Percentiles rank a stretch among this genome's conserved stretches.
phyloP scores from a whole-genome alignment of 2,888 invertebrate genomes.

The Lepidochrysops patricia region DNA sequence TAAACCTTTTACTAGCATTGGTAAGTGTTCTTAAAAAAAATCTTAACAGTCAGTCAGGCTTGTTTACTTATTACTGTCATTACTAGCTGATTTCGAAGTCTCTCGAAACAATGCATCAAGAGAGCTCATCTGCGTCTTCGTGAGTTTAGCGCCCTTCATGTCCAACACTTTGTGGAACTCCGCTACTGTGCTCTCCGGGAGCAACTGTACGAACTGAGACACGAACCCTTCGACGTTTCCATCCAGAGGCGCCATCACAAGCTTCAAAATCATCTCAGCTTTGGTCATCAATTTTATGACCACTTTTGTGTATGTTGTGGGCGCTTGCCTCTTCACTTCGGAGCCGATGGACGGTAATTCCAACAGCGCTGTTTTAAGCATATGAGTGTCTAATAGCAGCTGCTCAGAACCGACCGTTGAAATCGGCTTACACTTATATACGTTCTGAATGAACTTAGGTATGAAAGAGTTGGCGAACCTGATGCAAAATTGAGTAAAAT shows the following conservation, averaged over 20 bases:
- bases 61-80: slow-evolving; percentile 25
- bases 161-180: slow-evolving; percentile 97
- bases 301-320: slow-evolving; percentile 88
- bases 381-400: slow-evolving; percentile 92
- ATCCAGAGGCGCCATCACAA: slow-evolving; percentile 95
- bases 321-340: slow-evolving; percentile 90
- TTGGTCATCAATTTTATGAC: slow-evolving; percentile 95
- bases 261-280: slow-evolving; percentile 98
- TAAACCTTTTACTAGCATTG: too few species aligned
- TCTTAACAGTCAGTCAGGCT: too few species aligned
- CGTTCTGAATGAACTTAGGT: slow-evolving; percentile 91
- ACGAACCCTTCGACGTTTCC: slow-evolving; percentile 82
- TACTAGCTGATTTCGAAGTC: slow-evolving; percentile 30
- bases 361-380: slow-evolving; percentile 93
- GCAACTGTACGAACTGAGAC: slow-evolving; percentile 89
- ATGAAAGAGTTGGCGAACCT: slow-evolving; percentile 97
- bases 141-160: slow-evolving; percentile 86
- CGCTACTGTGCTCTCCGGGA: slow-evolving; percentile 90
- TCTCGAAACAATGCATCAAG: slow-evolving; percentile 48
- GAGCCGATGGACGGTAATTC: slow-evolving; percentile 95
- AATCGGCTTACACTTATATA: slow-evolving; percentile 93
- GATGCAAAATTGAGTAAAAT: slow-evolving; percentile 98
- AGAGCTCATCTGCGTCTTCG: slow-evolving; percentile 42
- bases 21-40: too few species aligned
- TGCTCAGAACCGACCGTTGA: slow-evolving; percentile 95